A percentile compares a stretch with the other conserved stretches of the same genome.
Conservation (phyloP, 1,140 invertebrate genomes). For the Cyclargus thomasi region DNA sequence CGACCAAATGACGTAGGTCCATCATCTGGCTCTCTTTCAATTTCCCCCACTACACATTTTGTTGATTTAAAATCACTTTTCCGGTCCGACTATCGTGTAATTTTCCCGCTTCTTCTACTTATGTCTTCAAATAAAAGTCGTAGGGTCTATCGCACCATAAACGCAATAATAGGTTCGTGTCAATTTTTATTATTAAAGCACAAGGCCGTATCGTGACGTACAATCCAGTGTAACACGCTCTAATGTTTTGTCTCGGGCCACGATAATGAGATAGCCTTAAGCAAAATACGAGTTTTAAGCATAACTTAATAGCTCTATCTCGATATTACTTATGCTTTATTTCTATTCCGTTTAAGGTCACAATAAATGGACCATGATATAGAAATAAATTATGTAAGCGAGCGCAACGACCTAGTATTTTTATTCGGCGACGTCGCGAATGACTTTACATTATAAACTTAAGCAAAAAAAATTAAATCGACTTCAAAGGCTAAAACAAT, state of each 20-base stretch:
- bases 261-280: background rate
- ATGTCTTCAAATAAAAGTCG: no score
- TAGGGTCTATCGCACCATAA: background rate
- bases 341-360: background rate
- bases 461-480: no score
- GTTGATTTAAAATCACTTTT: no score
- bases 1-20: no score
- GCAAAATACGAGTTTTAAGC: background rate
- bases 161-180: background rate
- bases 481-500: no score
- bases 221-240: background rate
- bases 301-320: background rate
- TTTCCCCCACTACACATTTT: no score
- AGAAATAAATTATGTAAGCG: background rate
- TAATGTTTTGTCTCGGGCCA: background rate
- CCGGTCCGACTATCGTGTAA: no score
- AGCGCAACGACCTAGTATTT: no score
- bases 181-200: background rate
- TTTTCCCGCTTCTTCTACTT: no score
- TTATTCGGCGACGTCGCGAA: no score
- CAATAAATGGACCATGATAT: background rate
- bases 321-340: background rate
- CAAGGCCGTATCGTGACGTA: background rate
- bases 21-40: no score
- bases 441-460: no score